Evolutionary conservation across 2,888 invertebrate genomes (phyloP).

Genomic region (Leistus spinibarbis): DNA sequence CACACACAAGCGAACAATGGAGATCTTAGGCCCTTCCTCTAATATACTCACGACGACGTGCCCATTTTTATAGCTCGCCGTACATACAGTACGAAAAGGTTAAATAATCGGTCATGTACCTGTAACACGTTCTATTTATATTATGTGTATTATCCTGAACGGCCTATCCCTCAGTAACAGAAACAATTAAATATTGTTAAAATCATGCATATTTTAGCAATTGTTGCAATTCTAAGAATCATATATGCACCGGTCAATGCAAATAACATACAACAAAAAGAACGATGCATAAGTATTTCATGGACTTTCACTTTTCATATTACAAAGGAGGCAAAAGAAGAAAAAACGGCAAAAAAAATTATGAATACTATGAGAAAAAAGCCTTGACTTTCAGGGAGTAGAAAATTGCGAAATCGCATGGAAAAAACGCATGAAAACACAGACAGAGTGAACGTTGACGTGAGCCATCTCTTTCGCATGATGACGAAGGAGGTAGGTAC

Average conservation of each 20-base stretch:
- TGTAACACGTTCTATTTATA: too few species aligned
- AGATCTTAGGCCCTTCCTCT: not conserved
- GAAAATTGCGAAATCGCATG: slow-evolving; percentile 13
- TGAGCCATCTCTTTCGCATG: not conserved
- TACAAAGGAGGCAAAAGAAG: not conserved
- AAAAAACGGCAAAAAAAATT: not conserved
- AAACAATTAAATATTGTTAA: too few species aligned
- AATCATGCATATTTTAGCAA: too few species aligned
- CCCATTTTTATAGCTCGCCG: too few species aligned
- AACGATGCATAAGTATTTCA: not conserved
- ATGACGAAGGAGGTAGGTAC: not conserved
- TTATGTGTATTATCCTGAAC: too few species aligned
- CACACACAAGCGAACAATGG: not conserved
- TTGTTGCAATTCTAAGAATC: not conserved
- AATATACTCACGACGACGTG: not conserved
- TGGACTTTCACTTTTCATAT: slow-evolving; percentile 3
- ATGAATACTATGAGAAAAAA: not conserved
- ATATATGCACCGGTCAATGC: not conserved
- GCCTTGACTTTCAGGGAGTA: not conserved
- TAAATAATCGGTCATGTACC: too few species aligned
- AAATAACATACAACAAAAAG: not conserved
- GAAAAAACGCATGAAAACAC: slow-evolving; percentile 9
- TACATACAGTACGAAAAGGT: too few species aligned
- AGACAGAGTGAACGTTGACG: slow-evolving; percentile 8
- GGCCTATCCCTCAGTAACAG: too few species aligned